phyloP scores from a whole-genome alignment of 1,140 invertebrate species.

The Whitmania pigra region DNA sequence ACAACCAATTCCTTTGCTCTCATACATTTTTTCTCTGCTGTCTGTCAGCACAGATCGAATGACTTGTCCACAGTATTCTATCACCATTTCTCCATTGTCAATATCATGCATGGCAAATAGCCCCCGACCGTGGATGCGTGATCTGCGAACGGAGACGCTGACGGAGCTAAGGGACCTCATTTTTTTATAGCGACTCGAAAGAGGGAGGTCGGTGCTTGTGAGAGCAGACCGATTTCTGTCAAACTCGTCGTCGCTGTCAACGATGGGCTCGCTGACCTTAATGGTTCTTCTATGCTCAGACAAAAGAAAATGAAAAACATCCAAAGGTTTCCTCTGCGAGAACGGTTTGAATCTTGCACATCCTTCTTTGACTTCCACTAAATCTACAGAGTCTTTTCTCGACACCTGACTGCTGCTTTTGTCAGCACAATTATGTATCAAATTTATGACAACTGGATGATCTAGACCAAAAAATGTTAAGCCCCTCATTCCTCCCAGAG shows the following conservation, averaged over 20 bases:
- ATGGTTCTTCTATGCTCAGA: conserved; percentile 11
- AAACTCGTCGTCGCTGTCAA: no score
- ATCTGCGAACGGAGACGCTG: conserved; percentile 43
- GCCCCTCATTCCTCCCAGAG: no score
- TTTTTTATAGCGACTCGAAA: not conserved
- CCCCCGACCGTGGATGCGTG: conserved; percentile 72
- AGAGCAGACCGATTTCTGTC: no score
- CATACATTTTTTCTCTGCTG: conserved; percentile 71
- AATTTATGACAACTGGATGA: no score
- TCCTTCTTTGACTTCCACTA: not conserved
- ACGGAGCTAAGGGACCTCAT: not conserved
- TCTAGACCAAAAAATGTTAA: no score
- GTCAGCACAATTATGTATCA: no score
- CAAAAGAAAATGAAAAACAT: conserved; percentile 12
- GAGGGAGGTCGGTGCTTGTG: no score
- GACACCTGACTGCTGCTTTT: no score
- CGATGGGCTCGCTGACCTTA: not conserved
- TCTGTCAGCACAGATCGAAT: conserved; percentile 74
- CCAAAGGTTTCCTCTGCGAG: not conserved
- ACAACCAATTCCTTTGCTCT: conserved; percentile 65
- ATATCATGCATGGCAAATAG: conserved; percentile 77
- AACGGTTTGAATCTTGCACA: conserved; percentile 11
- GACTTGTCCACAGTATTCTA: conserved; percentile 75
- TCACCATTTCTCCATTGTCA: conserved; percentile 82
- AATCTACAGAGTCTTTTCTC: no score